Evolutionary conservation across 2,888 invertebrate species (phyloP), one percentile per base, ranked within the genome.

Genomic region (Laothoe populi): DNA sequence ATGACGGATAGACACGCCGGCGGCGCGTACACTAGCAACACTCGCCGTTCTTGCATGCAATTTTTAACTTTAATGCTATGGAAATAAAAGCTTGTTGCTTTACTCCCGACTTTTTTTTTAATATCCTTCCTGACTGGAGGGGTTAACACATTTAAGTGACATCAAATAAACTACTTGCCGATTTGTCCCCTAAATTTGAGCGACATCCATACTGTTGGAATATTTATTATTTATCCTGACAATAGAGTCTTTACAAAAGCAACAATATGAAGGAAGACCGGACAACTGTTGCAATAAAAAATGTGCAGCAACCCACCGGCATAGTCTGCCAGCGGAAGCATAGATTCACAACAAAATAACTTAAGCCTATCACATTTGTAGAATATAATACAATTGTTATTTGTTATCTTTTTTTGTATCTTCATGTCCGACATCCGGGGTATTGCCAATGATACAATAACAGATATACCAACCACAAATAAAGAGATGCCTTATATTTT

Each of bases 381-480:
- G 26, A 60, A 49, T 19, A 21, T 38, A 38, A 60, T 49, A 79
- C 79, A 86, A 83, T 79, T 77, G 78, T 75, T 88, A 86, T 90
- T 90, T 88, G 84, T 86, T 88, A 86, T 86, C 87, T 82, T 88
- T 87, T 81, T 87, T 40, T 19, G 40, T 53, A 68, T 67, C 65
- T 66, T 69, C 53, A 53, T 40, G 49, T 42, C 5, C n/a, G 53
- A 61, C 53, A 53, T 61, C 60, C 60, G 60, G 42, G 42, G 26
- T 31, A 42, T 61, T 87, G 86, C 81, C 86, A 49, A 60, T 53
- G 60, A 53, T 62, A 83, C 83, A 84, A 81, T 76, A 71, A 71
- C 72, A 68, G 23, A 61, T 26, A 61, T 53, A 61, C 53, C 16
- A 74, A 70, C 90, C 90, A 75, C 90, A 89, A 82, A 53, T 35